These are phyloP conservation scores for Hemicentrotus pulcherrimus DNA, from an alignment of 35 echinoderm and acorn worm genomes.

Conservation along the genomic window DNA sequence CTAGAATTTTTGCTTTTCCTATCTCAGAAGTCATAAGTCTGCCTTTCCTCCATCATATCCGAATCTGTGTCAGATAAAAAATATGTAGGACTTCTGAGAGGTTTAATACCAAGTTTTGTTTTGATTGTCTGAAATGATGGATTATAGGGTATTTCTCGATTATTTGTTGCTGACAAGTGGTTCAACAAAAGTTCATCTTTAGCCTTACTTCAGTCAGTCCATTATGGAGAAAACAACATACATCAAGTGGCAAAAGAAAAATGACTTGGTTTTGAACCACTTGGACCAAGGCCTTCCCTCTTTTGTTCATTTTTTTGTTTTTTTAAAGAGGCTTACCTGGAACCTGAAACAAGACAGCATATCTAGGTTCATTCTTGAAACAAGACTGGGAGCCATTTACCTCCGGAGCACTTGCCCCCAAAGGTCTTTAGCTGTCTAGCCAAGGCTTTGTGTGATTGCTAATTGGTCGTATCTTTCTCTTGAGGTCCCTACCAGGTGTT, in stretches of 20 bases:
- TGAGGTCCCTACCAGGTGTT: background rate
- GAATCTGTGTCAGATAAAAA: background rate
- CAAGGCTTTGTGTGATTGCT: background rate
- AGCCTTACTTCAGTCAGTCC: background rate
- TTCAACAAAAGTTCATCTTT: background rate
- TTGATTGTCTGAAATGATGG: background rate
- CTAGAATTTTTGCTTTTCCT: background rate
- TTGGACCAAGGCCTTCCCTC: too few species aligned
- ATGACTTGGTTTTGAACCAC: too few species aligned
- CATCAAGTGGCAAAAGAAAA: too few species aligned
- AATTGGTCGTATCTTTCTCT: background rate
- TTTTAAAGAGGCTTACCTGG: background rate
- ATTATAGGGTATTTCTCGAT: background rate
- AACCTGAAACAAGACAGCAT: background rate
- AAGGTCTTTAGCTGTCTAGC: background rate
- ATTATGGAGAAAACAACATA: too few species aligned
- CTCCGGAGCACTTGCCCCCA: background rate
- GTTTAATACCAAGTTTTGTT: background rate
- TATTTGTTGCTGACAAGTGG: background rate
- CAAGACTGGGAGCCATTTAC: background rate
- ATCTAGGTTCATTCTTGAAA: background rate
- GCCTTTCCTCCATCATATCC: background rate
- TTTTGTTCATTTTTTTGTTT: background rate
- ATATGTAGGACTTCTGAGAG: background rate
- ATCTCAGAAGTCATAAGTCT: background rate